phyloP scores from a whole-genome alignment of 2,113 vertebrate genomes.

The Perccottus glenii region DNA sequence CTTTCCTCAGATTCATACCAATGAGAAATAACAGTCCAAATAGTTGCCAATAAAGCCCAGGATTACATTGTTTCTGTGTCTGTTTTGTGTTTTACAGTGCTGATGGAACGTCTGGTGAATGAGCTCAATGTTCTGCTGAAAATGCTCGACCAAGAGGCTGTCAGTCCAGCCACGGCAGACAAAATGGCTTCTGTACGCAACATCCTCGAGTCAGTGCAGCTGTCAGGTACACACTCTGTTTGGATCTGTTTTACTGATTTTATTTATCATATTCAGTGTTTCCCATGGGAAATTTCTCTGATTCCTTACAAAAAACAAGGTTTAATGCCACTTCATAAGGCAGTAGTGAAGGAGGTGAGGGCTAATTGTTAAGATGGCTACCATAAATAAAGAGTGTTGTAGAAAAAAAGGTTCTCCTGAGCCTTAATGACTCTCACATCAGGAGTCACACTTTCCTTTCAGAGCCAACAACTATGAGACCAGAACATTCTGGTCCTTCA shows the following conservation, averaged over 20 bases:
- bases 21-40: background rate
- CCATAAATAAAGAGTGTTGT: too few species aligned
- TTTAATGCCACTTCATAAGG: too few species aligned
- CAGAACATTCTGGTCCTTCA: too few species aligned
- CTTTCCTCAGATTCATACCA: slow-evolving; percentile 9
- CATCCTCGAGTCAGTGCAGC: slow-evolving; percentile 89
- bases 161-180: slow-evolving; percentile 89
- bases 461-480: too few species aligned
- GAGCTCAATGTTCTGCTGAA: slow-evolving; percentile 90
- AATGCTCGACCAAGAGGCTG: slow-evolving; percentile 91
- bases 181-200: slow-evolving; percentile 90
- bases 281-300: too few species aligned
- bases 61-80: background rate
- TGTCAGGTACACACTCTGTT: slow-evolving; percentile 80
- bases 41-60: background rate
- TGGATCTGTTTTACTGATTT: background rate
- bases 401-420: too few species aligned
- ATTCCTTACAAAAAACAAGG: too few species aligned
- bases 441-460: too few species aligned
- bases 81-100: slow-evolving; percentile 56
- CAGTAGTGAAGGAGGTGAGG: too few species aligned
- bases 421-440: too few species aligned
- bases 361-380: too few species aligned
- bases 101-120: slow-evolving; percentile 90
- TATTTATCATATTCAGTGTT: too few species aligned